Base-by-base conservation (phyloP, 2,888 invertebrate species). In the Lycia hirtaria region DNA sequence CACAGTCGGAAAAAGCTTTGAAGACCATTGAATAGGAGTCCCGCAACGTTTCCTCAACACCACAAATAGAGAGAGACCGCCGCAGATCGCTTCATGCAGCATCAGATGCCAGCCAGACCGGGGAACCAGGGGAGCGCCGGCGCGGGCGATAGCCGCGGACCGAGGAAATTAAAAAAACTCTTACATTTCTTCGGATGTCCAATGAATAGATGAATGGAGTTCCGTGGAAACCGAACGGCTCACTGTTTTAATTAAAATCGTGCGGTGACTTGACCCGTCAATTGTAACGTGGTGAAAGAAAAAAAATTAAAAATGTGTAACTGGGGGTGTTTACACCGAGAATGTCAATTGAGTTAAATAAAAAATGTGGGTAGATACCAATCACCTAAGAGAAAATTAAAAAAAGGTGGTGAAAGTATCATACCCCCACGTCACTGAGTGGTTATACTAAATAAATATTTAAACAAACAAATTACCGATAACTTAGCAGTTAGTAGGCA, bases 161-260 rank as follows among this genome's bases (percentile, higher is more conserved):
- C 19, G 17, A n/a, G 44, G 44, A 45, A 45, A 33, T 45, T 22
- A 45, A 45, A 45, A 45, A n/a, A 45, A 45, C 32, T 45, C 32
- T 45, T n/a, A 45, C 45, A 45, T 33, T 45, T 43, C 20, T 24
- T 14, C 26, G 32, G 20, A 20, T 14, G 45, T 15, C 20, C 22
- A 32, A 45, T 45, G 30, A 45, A 45, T 45, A 45, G 32, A 28
- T 30, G 30, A 41, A 41, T 41, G 44, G 12, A 44, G 30, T 44
- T 44, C 45, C 20, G 32, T 22, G 45, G 20, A 45, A 20, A 32
- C 43, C 30, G 44, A 30, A 22, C 33, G 30, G 17, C 12, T 20
- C 12, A 17, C 17, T 14, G 14, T 45, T 45, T 45, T 45, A 45
- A 45, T 33, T 45, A 33, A 20, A 45, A 32, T 32, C 20, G 20